These are phyloP conservation scores for Notolepis coatsorum DNA, from an alignment of 2,797 vertebrate species.

Conservation along the genomic window DNA sequence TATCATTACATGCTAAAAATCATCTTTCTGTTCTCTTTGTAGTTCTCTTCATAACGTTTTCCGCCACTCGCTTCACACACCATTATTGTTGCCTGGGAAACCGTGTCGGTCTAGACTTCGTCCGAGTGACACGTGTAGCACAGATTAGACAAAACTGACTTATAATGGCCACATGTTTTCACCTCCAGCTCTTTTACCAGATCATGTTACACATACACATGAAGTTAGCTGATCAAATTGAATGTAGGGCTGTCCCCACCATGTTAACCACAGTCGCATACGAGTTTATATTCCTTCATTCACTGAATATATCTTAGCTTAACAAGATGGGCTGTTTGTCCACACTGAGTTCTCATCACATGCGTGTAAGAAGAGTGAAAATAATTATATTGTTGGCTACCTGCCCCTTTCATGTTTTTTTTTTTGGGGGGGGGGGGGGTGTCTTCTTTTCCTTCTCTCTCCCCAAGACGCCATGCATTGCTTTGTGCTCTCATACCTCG, in stretches of 20 bases:
- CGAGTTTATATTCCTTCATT: slow-evolving; percentile 38
- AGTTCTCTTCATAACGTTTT: slow-evolving; percentile 48
- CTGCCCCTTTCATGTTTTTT: slow-evolving; percentile 34
- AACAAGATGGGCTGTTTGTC: slow-evolving; percentile 24
- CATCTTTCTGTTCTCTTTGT: slow-evolving; percentile 52
- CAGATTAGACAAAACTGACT: slow-evolving; percentile 36
- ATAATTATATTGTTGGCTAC: slow-evolving; percentile 32
- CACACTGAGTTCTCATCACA: slow-evolving; percentile 30
- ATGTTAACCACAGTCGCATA: slow-evolving; percentile 32
- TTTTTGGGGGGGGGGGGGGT: no score
- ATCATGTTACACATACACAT: slow-evolving; percentile 32
- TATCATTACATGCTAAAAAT: slow-evolving; percentile 76
- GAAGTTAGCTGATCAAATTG: slow-evolving; percentile 57
- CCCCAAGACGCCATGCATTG: slow-evolving; percentile 31
- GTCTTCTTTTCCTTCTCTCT: no score
- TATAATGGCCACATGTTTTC: slow-evolving; percentile 5
- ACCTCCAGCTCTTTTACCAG: slow-evolving; percentile 9
- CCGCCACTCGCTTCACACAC: slow-evolving; percentile 4
- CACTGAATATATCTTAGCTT: slow-evolving; percentile 34
- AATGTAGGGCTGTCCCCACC: slow-evolving; percentile 58
- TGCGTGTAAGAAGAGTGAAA: slow-evolving; percentile 40
- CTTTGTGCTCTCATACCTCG: slow-evolving; percentile 25
- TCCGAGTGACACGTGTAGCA: slow-evolving; percentile 5
- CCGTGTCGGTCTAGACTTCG: slow-evolving; percentile 29
- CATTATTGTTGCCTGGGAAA: slow-evolving; percentile 34